These are phyloP conservation scores for Pogoniulus pusillus DNA, from an alignment of 2,797 vertebrate species.

Conservation along the genomic window DNA sequence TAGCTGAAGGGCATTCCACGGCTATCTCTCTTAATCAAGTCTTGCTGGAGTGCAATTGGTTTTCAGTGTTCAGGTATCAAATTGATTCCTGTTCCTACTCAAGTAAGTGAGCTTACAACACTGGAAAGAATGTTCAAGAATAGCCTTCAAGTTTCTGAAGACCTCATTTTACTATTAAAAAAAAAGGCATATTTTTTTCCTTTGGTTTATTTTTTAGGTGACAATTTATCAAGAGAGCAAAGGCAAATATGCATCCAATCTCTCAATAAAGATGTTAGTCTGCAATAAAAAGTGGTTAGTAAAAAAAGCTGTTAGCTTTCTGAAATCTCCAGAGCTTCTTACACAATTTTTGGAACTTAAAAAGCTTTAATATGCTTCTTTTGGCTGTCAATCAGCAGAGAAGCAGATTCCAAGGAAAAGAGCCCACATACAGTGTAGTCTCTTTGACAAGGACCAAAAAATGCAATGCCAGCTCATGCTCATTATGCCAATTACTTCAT, in stretches of 20 bases:
- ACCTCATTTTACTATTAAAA: not conserved
- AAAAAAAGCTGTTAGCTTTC: not conserved
- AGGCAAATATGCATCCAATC: not conserved
- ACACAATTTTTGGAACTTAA: not conserved
- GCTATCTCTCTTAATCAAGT: not conserved
- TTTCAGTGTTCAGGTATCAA: not conserved
- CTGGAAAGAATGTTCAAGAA: not conserved
- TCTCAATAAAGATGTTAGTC: not conserved
- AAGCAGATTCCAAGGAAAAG: not conserved
- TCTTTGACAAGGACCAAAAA: not conserved
- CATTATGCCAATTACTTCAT: not conserved
- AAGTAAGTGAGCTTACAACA: not conserved
- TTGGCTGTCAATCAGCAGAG: not conserved
- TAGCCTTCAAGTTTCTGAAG: not conserved
- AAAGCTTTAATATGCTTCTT: not conserved
- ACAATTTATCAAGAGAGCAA: not conserved
- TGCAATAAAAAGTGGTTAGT: not conserved
- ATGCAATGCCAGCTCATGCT: not conserved
- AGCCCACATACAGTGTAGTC: accelerated
- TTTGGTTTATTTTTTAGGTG: not conserved
- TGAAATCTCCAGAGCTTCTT: not conserved
- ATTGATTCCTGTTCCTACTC: not conserved
- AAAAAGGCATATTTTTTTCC: accelerated
- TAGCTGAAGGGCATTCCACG: not conserved
- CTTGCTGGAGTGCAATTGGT: not conserved